Conservation (phyloP, 1,140 invertebrate genomes). For the Drosophila sechellia region DNA sequence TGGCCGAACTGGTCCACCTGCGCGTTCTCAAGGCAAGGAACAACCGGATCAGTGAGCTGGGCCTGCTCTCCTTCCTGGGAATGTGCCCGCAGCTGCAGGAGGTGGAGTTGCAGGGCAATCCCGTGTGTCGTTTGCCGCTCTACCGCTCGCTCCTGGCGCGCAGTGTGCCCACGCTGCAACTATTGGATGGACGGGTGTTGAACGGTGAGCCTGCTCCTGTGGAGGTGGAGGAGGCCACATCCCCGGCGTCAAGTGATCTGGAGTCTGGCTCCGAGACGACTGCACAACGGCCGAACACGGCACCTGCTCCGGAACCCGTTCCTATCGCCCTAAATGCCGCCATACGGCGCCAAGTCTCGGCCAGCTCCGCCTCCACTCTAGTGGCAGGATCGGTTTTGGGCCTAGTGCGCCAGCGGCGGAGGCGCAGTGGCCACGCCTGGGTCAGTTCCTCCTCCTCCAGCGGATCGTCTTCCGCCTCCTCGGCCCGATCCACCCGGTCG, state of each 20-base stretch:
- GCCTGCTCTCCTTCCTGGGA: constrained; percentile 83
- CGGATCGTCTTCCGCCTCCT: constrained; percentile 61
- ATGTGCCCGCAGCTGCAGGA: constrained; percentile 84
- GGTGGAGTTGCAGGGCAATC: constrained; percentile 84
- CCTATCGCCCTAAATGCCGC: constrained; percentile 43
- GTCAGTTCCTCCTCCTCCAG: constrained; percentile 65
- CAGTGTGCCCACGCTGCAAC: constrained; percentile 80
- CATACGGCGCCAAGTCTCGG: constrained; percentile 22
- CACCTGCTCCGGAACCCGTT: constrained; percentile 37
- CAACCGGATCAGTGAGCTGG: constrained; percentile 84
- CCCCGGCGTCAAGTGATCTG: constrained; percentile 64
- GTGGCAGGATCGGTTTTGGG: constrained; percentile 75
- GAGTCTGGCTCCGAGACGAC: constrained; percentile 38
- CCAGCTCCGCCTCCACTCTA: constrained; percentile 42
- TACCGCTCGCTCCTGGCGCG: constrained; percentile 83
- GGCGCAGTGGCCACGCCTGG: constrained; percentile 72
- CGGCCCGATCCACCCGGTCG: constrained; percentile 50
- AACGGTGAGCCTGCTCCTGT: background rate
- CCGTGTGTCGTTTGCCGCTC: constrained; percentile 71
- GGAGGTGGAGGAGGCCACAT: constrained; percentile 40
- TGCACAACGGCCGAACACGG: constrained; percentile 56
- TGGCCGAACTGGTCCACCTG: constrained; percentile 82
- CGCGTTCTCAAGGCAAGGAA: constrained; percentile 61
- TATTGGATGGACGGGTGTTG: constrained; percentile 83
- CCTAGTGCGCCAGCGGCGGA: constrained; percentile 63